Evolutionary conservation across 2,113 vertebrate genomes (phyloP), one percentile per base, ranked within the genome.

Genomic region (Tympanuchus pallidicinctus): DNA sequence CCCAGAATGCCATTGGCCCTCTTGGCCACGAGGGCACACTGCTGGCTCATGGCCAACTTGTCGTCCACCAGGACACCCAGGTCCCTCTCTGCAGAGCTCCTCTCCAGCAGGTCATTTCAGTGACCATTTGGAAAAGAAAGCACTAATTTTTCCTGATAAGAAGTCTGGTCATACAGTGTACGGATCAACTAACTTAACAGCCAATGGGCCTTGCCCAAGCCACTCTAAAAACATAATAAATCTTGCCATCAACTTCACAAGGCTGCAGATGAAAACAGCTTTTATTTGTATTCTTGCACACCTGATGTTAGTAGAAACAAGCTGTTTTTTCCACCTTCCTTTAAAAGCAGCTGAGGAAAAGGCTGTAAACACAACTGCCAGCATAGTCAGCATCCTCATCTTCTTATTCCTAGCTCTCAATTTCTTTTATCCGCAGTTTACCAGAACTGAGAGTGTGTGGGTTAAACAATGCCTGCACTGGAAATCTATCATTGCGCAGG

Each of bases 291-390:
- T 75, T 65, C 61, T 78, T 82, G 72, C 71, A 96, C 84, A 94
- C 78, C 89, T 93, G 86, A 89, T 87, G 66, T 84, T 81, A 92
- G 81, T 94, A 89, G 95, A 94, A 93, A 94, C 45, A 94, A 94
- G 74, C 16, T 70, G 22, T 11, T 76, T 88, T 90, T 90, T 48
- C 92, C 89, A 48, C 20, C 40, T 79, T 69, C 54, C 73, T 87
- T 93, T 90, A 70, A 85, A 92, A 60, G 1, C 40, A 90, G 80
- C 61, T 87, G 71, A 93, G 91, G 74, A 93, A 96, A 82, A 10
- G 45, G 54, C 48, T 90, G 52, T 86, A 90, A 94, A 87, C 78
- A 73, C 78, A 87, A 89, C 48, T 61, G 63, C 59, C 78, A 89
- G 74, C 63, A 87, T 71, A 89, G 72, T 86, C 90, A 94, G 82